Percentiles rank a stretch among this genome's conserved stretches.
Evolutionary conservation across 1,140 invertebrate genomes (phyloP).

Genomic region (Calephelis nemesis): DNA sequence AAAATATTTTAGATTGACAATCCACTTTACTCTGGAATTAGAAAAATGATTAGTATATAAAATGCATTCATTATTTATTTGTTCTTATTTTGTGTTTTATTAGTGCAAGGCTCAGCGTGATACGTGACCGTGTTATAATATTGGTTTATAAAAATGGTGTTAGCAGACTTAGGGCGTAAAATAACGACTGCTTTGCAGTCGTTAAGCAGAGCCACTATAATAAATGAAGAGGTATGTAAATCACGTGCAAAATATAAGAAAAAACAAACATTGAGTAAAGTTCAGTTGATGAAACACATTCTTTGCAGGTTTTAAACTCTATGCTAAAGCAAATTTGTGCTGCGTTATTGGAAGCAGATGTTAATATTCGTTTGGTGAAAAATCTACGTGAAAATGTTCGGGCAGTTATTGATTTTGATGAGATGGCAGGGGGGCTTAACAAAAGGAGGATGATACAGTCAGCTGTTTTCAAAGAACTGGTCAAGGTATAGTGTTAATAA

Average conservation of each 20-base stretch:
- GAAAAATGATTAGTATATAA: neutral
- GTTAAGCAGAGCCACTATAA: conserved; percentile 98
- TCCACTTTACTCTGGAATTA: neutral
- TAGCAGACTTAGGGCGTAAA: conserved; percentile 99
- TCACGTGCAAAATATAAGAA: neutral
- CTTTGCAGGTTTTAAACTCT: conserved; percentile 94
- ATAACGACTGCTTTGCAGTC: conserved; percentile 98
- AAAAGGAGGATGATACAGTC: conserved; percentile 99
- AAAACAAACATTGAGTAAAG: neutral
- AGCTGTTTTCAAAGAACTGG: conserved; percentile 98
- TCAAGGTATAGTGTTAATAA: conserved; percentile 85
- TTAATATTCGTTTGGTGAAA: conserved; percentile 98
- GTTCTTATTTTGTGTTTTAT: neutral
- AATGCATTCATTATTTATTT: neutral
- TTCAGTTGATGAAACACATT: conserved; percentile 16
- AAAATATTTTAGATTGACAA: neutral
- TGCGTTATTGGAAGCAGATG: conserved; percentile 98
- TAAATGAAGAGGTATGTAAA: conserved; percentile 95
- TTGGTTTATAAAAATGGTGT: conserved; percentile 89
- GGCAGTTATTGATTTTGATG: conserved; percentile 98
- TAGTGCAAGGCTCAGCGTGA: conserved; percentile 1
- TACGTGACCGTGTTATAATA: conserved; percentile 24
- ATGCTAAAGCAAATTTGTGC: conserved; percentile 99
- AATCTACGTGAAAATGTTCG: conserved; percentile 99
- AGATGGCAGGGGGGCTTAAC: conserved; percentile 99